Base-by-base conservation (phyloP, 2,113 vertebrate species). In the Jaculus jaculus region DNA sequence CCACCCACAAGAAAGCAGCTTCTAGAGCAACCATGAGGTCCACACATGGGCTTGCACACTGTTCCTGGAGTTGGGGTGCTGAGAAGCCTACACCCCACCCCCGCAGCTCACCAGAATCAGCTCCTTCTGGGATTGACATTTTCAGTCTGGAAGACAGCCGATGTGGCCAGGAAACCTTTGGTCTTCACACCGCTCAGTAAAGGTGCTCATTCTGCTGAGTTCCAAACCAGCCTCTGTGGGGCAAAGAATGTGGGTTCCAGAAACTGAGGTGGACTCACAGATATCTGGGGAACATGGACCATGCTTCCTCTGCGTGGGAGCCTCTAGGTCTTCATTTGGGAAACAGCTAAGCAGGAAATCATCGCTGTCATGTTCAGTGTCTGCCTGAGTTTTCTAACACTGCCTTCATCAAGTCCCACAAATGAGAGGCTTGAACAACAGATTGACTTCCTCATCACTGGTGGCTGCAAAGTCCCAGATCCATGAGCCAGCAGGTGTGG, bases 171-270 rank as follows among this genome's bases (percentile, higher is more conserved):
- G 24, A 0, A 13, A 1, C 30, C 65, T 47, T 15, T 5, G 1
- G 7, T 3, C 0, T 13, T 4, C 86, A 21, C 1, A 0, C 1
- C 23, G 24, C 66, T 34, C 24, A 23, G 69, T 24, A 32, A 66
- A 32, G 20, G 7, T 23, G 54, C 7, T 7, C 7, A 37, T 1
- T 5, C 32, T 23, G 0, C 5, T 2, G 68, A 0, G 58, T 2
- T 16, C 5, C 61, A 71, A 34, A 39, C 63, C 6, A 3, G 0
- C 15, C 0, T 0, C 39, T 0, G 10, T 2, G 3, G 11, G 0
- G 11, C 74, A 0, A 3, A 60, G n/a, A 39, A 16, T 32, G 0
- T 1, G n/a, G 71, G 65, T 23, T 16, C 26, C 10, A 68, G 30
- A 16, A 74, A 63, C 63, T 8, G 3, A 71, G 2, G n/a, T 3